These are phyloP conservation scores for Ciconia maguari DNA, from an alignment of 2,113 vertebrate species.

Conservation along the genomic window DNA sequence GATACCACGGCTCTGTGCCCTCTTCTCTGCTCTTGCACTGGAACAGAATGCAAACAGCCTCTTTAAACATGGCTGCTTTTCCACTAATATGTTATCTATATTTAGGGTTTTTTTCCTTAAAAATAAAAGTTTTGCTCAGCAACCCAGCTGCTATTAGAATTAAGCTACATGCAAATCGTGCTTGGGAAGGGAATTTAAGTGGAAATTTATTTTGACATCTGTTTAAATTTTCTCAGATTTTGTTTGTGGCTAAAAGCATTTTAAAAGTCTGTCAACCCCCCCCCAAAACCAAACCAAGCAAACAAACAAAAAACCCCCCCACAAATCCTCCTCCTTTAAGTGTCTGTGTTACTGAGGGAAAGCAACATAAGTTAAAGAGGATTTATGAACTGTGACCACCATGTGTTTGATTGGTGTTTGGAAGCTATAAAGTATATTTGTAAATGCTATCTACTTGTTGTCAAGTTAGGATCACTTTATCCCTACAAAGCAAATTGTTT, in stretches of 20 bases:
- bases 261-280: not conserved
- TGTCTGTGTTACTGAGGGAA: not conserved
- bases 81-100: not conserved
- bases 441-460: not conserved
- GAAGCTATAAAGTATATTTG: not conserved
- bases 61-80: not conserved
- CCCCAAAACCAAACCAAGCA: too few relatives aligned
- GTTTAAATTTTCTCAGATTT: slow-evolving; percentile 15
- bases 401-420: not conserved
- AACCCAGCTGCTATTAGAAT: slow-evolving; percentile 1
- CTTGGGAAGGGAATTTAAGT: not conserved
- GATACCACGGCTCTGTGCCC: not conserved
- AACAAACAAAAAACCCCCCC: too few relatives aligned
- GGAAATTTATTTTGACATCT: slow-evolving; percentile 48
- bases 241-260: not conserved
- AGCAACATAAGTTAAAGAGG: not conserved
- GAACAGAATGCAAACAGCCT: not conserved
- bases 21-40: not conserved
- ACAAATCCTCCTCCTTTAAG: not conserved
- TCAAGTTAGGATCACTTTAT: not conserved
- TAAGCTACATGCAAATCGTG: not conserved
- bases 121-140: not conserved
- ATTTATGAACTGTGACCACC: not conserved
- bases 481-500: not conserved
- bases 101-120: not conserved